These are phyloP conservation scores for Pomatostomus ruficeps DNA, from an alignment of 2,113 vertebrate species.

Conservation along the genomic window DNA sequence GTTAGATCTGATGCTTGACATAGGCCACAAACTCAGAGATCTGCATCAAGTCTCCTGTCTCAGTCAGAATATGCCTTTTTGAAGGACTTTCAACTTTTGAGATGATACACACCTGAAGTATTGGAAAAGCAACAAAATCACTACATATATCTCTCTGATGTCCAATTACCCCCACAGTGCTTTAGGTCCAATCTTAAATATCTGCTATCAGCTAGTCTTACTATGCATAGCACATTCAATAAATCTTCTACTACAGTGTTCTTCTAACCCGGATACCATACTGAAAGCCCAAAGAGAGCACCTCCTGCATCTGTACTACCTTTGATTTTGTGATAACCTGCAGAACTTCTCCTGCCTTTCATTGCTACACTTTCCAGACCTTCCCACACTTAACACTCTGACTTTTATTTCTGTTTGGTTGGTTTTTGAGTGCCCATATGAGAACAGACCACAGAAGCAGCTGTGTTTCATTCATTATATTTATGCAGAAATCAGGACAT, in stretches of 20 bases:
- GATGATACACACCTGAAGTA: neutral
- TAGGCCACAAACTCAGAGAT: neutral
- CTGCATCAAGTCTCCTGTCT: neutral
- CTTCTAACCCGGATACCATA: neutral
- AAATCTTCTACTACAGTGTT: rapidly evolving
- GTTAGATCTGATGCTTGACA: neutral
- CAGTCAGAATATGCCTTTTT: neutral
- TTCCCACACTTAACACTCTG: neutral
- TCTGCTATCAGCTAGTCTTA: neutral
- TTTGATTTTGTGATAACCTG: neutral
- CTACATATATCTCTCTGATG: neutral
- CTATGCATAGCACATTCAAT: neutral
- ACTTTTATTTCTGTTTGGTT: neutral
- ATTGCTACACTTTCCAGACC: neutral
- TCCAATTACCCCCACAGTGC: neutral
- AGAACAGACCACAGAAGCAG: neutral
- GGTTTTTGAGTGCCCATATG: neutral
- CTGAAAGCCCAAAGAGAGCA: neutral
- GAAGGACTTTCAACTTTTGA: neutral
- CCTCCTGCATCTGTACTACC: neutral
- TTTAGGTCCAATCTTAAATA: neutral
- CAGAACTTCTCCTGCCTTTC: neutral
- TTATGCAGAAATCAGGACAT: neutral
- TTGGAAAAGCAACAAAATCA: neutral
- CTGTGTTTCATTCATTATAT: neutral